These are phyloP conservation scores for Aotus griseimembra DNA, from an alignment of 2,797 vertebrate species.

Conservation along the genomic window DNA sequence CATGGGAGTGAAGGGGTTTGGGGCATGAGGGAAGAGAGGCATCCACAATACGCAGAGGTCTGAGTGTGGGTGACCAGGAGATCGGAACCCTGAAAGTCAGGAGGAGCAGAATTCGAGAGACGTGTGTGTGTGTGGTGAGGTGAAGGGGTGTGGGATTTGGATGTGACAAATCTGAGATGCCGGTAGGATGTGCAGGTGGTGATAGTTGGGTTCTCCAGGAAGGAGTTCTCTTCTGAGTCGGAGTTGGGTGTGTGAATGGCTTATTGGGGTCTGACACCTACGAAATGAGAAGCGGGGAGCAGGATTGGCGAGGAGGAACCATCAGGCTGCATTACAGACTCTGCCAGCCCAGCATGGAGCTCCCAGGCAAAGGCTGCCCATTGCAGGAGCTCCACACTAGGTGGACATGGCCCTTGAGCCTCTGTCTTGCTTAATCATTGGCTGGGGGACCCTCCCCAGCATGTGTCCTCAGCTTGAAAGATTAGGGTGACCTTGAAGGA, in stretches of 20 bases:
- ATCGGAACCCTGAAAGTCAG: too few species aligned
- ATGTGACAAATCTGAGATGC: background rate
- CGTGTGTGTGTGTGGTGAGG: too few species aligned
- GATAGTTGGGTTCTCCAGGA: background rate
- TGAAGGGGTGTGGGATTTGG: background rate
- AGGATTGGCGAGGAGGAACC: background rate
- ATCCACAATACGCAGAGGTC: background rate
- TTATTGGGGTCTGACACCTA: background rate
- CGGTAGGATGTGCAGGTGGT: background rate
- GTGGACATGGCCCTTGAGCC: background rate
- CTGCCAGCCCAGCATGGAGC: background rate
- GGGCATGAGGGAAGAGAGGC: background rate
- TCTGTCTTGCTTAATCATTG: background rate
- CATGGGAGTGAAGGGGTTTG: background rate
- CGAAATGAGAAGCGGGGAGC: background rate
- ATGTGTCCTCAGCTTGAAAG: background rate
- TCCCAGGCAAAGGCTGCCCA: background rate
- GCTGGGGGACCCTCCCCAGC: background rate
- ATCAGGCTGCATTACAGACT: background rate
- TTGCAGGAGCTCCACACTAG: accelerated
- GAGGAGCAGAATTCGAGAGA: background rate
- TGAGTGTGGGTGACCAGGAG: background rate
- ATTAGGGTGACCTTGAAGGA: background rate
- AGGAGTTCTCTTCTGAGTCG: background rate
- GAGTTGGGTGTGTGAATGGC: background rate